Evolutionary conservation across 2,113 vertebrate species (phyloP).

Genomic region (Alethe castanea): DNA sequence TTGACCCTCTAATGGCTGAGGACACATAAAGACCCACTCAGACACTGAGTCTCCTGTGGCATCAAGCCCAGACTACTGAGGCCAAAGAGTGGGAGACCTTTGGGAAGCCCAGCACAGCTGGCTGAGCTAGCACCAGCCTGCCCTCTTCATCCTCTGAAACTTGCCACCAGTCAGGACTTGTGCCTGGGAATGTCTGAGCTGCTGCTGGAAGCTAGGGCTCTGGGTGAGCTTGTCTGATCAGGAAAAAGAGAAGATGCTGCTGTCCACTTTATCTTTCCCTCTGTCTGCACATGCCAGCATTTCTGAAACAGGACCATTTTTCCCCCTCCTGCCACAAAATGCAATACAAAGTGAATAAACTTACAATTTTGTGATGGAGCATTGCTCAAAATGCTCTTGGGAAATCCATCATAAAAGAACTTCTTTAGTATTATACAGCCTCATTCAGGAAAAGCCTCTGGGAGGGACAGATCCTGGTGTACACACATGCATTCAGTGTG

Average conservation of each 20-base stretch:
- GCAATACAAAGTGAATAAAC: background rate
- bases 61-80: background rate
- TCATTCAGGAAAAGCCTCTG: background rate
- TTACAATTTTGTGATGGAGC: background rate
- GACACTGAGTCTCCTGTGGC: background rate
- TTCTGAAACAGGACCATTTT: background rate
- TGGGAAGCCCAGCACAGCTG: background rate
- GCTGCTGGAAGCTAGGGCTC: background rate
- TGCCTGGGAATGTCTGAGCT: background rate
- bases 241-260: background rate
- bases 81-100: background rate
- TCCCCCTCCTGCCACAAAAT: background rate
- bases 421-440: background rate
- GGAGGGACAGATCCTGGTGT: background rate
- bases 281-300: background rate
- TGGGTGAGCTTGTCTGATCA: background rate
- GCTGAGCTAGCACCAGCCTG: background rate
- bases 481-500: fast-evolving
- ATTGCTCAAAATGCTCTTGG: background rate
- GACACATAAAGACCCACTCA: background rate
- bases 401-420: background rate
- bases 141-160: background rate
- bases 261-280: background rate
- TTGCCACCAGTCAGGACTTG: background rate
- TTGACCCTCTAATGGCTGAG: background rate